Base-by-base conservation (phyloP, 2,888 invertebrate species). In the Hyppa rectilinea region DNA sequence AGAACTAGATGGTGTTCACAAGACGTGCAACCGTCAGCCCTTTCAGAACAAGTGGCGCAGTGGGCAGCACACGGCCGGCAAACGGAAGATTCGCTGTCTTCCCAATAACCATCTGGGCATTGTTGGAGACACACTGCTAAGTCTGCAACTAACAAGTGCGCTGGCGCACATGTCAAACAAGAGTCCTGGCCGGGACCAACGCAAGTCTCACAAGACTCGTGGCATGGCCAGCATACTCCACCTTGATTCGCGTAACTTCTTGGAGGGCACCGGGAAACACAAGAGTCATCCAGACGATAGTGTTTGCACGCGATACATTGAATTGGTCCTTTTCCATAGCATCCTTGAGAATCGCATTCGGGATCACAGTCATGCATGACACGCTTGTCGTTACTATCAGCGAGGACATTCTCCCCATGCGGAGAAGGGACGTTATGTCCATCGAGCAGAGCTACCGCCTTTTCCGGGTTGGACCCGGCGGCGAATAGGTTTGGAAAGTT, bases 101-200 rank as follows among this genome's bases (percentile, higher is more conserved):
- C 98, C 94, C 97, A 98, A 90, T 98, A 99, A 60, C 98, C 98
- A 88, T 98, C 98, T 0, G 98, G 98, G 89, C 99, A 99, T 87
- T 98, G 97, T 91, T 98, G 98, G 73, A 98, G 96, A 87, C 99
- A 99, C 29, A 98, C 98, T 52, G 98, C 98, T 75, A 98, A 96
- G 93, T 98, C 98, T 23, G 97, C 97, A 62, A 98, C 98, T 87
- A 98, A 96, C 56, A 98, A 96, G 90, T 98, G 98, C 58, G 98
- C 98, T 5, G 98, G 98, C 0, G 98, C 97, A 91, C 98, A 98
- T 3, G 98, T 97, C 55, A 98, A 94, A 88, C 98, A 98, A 65
- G 98, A 98, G 89, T 98, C 98, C 89, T 98, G 98, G 17, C 98
- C 98, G 5, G 98, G 97, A 10, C 98, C 99, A 34, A 98, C 98